These are phyloP conservation scores for Gnathonemus echidnorhynchus DNA, from an alignment of 2,113 vertebrate species.

Conservation along the genomic window DNA sequence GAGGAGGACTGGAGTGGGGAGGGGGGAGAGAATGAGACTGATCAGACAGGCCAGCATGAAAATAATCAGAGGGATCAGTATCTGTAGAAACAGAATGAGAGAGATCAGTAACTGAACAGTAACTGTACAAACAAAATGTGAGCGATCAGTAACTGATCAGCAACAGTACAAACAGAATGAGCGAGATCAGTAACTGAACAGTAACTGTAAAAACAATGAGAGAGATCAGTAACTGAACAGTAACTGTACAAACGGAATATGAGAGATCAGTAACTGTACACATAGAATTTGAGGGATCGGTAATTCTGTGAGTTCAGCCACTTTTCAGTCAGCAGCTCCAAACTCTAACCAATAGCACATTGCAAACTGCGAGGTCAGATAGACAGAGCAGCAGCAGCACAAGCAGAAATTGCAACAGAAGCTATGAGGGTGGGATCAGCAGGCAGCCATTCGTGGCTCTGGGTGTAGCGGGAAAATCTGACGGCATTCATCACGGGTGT, in stretches of 20 bases:
- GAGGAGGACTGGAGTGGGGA: conserved; percentile 60
- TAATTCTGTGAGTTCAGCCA: not conserved
- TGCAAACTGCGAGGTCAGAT: not conserved
- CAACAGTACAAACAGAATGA: not conserved
- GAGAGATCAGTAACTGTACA: not conserved
- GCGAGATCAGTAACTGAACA: not conserved
- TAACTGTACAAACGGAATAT: too few relatives aligned
- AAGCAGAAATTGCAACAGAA: not conserved
- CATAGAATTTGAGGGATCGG: not conserved
- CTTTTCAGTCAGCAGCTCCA: not conserved
- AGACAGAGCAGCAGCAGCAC: not conserved
- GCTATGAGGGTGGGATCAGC: not conserved
- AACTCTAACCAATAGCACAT: not conserved
- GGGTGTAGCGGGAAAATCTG: not conserved
- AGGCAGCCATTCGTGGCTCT: not conserved
- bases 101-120: not conserved
- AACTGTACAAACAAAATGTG: not conserved
- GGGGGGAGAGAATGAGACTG: not conserved
- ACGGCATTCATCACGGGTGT: not conserved
- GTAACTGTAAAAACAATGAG: not conserved
- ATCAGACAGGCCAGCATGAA: not conserved
- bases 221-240: not conserved
- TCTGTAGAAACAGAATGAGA: not conserved
- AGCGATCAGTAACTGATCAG: not conserved
- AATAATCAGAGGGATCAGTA: not conserved